Conservation (phyloP, 2,888 invertebrate genomes). For the Gnatocerus cornutus region DNA sequence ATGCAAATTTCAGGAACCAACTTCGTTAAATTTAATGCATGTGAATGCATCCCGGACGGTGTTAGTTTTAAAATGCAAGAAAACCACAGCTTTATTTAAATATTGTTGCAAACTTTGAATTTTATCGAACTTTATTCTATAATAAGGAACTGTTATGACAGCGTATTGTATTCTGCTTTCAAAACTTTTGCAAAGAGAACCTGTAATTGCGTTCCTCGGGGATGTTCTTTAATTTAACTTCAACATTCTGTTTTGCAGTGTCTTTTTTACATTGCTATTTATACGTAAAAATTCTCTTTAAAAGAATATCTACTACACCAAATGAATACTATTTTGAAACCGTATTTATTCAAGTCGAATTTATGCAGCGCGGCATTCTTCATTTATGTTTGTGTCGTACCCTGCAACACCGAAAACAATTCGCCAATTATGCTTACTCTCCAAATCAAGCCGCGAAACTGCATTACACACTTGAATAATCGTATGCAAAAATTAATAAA, state of each 20-base stretch:
- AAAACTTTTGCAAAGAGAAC: constrained; percentile 10
- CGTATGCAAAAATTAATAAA: constrained; percentile 42
- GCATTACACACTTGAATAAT: constrained; percentile 13
- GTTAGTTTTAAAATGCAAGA: constrained; percentile 26
- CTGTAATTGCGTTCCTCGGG: constrained; percentile 6
- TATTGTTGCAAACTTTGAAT: constrained; percentile 25
- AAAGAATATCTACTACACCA: too few relatives aligned
- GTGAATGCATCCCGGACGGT: constrained; percentile 20
- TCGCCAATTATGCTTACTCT: neutral
- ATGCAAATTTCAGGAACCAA: constrained; percentile 32
- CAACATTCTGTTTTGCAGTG: neutral
- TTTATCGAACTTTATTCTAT: constrained; percentile 23
- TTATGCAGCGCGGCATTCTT: neutral
- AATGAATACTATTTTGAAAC: too few relatives aligned
- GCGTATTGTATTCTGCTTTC: constrained; percentile 3
- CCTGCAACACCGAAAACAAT: neutral
- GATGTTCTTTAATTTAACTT: constrained; percentile 9
- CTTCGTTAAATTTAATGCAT: constrained; percentile 19
- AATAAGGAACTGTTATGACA: constrained; percentile 20
- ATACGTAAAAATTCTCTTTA: too few relatives aligned
- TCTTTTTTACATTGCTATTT: neutral
- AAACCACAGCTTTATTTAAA: constrained; percentile 30
- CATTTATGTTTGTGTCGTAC: neutral
- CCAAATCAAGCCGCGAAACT: constrained; percentile 7
- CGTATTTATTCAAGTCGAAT: too few relatives aligned